Evolutionary conservation across 2,797 vertebrate genomes (phyloP).

Genomic region (Pantherophis alleghaniensis): DNA sequence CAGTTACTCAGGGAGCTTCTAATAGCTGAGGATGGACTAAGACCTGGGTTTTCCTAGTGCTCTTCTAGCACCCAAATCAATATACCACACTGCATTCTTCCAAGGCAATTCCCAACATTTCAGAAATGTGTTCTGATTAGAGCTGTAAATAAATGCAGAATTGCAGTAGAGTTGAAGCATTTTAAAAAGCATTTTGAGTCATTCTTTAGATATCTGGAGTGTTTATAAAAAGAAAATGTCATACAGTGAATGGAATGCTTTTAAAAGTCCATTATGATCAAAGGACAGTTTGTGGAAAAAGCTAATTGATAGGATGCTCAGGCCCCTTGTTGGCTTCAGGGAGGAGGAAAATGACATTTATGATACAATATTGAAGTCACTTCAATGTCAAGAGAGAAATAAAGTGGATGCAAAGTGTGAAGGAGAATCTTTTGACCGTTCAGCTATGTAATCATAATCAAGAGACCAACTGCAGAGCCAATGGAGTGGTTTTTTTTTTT

Average conservation of each 20-base stretch:
- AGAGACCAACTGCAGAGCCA: neutral
- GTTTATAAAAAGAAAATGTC: neutral
- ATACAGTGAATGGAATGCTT: slow-evolving; percentile 7
- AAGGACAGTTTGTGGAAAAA: slow-evolving; percentile 13
- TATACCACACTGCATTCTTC: neutral
- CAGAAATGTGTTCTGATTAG: neutral
- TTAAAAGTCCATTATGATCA: slow-evolving; percentile 9
- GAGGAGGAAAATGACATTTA: neutral
- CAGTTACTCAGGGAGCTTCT: neutral
- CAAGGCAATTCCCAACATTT: neutral
- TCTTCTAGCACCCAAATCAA: neutral
- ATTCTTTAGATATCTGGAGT: neutral
- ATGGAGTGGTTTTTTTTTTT: neutral
- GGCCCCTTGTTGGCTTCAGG: neutral
- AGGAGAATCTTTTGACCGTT: slow-evolving; percentile 34
- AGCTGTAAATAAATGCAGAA: neutral
- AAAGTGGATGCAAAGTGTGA: slow-evolving; percentile 26
- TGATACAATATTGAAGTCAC: slow-evolving; percentile 19
- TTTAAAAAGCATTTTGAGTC: neutral
- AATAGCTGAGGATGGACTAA: neutral
- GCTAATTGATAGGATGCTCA: slow-evolving; percentile 29
- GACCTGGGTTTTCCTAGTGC: neutral
- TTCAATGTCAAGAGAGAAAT: slow-evolving; percentile 15
- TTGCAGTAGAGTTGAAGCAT: neutral
- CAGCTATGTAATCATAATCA: slow-evolving; percentile 23